phyloP scores from a whole-genome alignment of 1,140 invertebrate species.

The Dreissena rostriformis region DNA sequence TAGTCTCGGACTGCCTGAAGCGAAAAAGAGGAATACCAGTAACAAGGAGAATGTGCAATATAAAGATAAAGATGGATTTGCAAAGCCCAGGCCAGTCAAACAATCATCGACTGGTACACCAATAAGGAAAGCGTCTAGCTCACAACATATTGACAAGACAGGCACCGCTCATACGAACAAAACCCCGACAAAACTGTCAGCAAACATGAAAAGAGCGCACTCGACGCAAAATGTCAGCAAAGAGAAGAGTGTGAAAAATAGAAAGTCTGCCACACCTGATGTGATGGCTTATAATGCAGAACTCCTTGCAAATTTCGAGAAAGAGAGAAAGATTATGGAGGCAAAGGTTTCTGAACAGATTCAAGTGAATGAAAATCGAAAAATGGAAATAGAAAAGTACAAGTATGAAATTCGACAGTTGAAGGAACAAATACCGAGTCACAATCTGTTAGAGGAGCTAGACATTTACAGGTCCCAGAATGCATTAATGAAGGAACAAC shows the following conservation, averaged over 20 bases:
- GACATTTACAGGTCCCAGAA: constrained; percentile 77
- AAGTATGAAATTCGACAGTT: constrained; percentile 77
- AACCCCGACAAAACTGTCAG: constrained; percentile 30
- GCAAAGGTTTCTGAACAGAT: constrained; percentile 79
- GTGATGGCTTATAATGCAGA: constrained; percentile 82
- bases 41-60: constrained; percentile 63
- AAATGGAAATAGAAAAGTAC: constrained; percentile 80
- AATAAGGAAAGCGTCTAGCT: constrained; percentile 77
- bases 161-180: constrained; percentile 40
- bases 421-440: constrained; percentile 70
- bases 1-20: constrained; percentile 60
- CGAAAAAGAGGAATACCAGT: constrained; percentile 53
- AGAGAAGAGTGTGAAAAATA: constrained; percentile 72
- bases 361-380: constrained; percentile 78
- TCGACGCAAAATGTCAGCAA: constrained; percentile 80
- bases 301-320: constrained; percentile 80
- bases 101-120: constrained; percentile 58
- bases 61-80: constrained; percentile 64
- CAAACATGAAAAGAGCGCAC: constrained; percentile 75
- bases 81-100: constrained; percentile 64
- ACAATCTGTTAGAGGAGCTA: constrained; percentile 74
- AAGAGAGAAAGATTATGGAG: constrained; percentile 79
- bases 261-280: constrained; percentile 78
- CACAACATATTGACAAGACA: constrained; percentile 75
- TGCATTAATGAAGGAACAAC: constrained; percentile 72